These are phyloP conservation scores for Nomada goodeniana DNA, from an alignment of 2,888 invertebrate species.

Conservation along the genomic window DNA sequence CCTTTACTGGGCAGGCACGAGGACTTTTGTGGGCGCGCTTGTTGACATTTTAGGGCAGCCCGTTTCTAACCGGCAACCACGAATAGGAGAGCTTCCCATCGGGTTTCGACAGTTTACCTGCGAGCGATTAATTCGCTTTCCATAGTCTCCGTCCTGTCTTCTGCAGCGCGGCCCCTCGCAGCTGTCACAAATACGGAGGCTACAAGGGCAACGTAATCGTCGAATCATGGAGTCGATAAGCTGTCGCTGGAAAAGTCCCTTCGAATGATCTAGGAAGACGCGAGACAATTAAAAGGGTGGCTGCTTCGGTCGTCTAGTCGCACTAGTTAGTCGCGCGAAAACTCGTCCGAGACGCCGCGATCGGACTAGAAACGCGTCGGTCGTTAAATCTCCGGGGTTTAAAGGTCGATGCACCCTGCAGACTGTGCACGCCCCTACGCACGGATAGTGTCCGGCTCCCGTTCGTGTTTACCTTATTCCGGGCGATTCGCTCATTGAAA, in stretches of 20 bases:
- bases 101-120: constrained; percentile 16
- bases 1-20: background rate
- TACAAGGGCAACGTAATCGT: background rate
- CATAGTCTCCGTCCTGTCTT: constrained; percentile 25
- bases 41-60: background rate
- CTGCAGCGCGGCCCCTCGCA: background rate
- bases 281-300: background rate
- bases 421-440: constrained; percentile 19
- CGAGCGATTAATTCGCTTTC: constrained; percentile 36
- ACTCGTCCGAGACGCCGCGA: constrained; percentile 22
- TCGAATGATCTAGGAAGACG: background rate
- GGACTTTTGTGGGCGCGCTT: background rate
- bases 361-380: constrained; percentile 29
- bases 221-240: background rate
- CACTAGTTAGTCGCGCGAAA: constrained; percentile 6
- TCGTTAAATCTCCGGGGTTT: constrained; percentile 57
- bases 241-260: background rate
- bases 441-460: constrained; percentile 22
- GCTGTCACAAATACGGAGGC: constrained; percentile 20
- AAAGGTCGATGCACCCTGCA: constrained; percentile 52
- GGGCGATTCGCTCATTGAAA: constrained; percentile 54
- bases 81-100: constrained; percentile 19
- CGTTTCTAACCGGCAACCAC: background rate
- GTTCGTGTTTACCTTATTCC: constrained; percentile 52
- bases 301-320: background rate